phyloP scores from a whole-genome alignment of 2,797 vertebrate genomes.

The Cynopterus sphinx region DNA sequence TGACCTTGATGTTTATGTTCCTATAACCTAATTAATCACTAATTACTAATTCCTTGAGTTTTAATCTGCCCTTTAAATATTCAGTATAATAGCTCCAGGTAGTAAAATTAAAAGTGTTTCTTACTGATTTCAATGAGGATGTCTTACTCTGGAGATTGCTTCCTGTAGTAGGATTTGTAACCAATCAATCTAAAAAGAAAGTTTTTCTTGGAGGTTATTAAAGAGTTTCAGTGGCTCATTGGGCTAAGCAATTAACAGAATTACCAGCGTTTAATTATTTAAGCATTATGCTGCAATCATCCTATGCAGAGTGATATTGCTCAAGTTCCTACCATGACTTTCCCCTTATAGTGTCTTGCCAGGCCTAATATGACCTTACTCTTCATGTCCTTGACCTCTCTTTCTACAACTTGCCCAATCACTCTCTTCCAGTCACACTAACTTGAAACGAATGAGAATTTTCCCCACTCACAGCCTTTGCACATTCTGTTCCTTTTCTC shows the following conservation, averaged over 20 bases:
- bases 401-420: not conserved
- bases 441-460: not conserved
- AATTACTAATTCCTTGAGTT: conserved; percentile 54
- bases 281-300: not conserved
- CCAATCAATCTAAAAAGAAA: conserved; percentile 33
- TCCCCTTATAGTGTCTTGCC: not conserved
- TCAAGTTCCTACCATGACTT: not conserved
- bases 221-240: not conserved
- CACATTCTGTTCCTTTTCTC: not conserved
- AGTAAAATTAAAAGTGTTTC: conserved; percentile 46
- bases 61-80: conserved; percentile 59
- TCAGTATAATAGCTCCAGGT: conserved; percentile 44
- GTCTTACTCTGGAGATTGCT: not conserved
- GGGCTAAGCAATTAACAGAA: not conserved
- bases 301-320: not conserved
- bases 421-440: not conserved
- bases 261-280: not conserved
- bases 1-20: conserved; percentile 57
- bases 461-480: not conserved
- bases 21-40: conserved; percentile 64
- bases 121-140: conserved; percentile 53
- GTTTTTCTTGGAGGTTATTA: conserved; percentile 26
- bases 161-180: conserved; percentile 32
- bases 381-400: not conserved
- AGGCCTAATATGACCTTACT: not conserved